These are phyloP conservation scores for Numenius phaeopus DNA, from an alignment of 2,797 vertebrate species.

Conservation along the genomic window DNA sequence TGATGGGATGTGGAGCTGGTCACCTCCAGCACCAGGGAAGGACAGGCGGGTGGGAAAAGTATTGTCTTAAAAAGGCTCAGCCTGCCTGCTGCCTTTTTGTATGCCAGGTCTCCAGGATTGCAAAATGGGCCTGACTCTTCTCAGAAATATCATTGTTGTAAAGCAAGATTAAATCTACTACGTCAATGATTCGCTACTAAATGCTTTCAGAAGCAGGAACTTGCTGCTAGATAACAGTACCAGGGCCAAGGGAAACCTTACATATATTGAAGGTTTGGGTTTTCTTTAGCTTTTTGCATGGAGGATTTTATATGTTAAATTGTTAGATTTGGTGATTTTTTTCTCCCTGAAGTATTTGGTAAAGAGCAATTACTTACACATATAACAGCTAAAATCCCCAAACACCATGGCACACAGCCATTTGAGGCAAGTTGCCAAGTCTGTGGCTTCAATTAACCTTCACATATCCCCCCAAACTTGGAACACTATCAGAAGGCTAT, in stretches of 20 bases:
- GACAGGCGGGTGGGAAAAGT: not conserved
- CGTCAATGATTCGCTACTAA: not conserved
- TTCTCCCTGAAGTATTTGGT: conserved; percentile 47
- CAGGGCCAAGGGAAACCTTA: not conserved
- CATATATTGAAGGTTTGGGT: not conserved
- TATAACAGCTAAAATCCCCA: conserved; percentile 65
- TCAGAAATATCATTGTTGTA: not conserved
- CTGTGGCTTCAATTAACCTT: conserved; percentile 75
- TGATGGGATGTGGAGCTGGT: accelerated
- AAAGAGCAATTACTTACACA: conserved; percentile 69
- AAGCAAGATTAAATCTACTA: not conserved
- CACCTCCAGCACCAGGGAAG: not conserved
- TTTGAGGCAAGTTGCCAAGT: conserved; percentile 68
- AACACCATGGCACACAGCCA: conserved; percentile 60
- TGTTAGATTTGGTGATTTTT: conserved; percentile 20
- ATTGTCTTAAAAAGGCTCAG: not conserved
- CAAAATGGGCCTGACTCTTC: not conserved
- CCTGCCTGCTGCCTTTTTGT: not conserved
- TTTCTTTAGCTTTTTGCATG: not conserved
- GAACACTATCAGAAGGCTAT: conserved; percentile 70
- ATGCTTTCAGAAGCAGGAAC: not conserved
- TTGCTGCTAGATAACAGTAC: not conserved
- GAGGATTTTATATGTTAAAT: not conserved
- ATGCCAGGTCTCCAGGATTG: not conserved
- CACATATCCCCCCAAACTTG: conserved; percentile 71